Percentiles rank a stretch among this genome's conserved stretches.
phyloP scores from a whole-genome alignment of 2,113 vertebrate species.

The Marmota flaviventris region DNA sequence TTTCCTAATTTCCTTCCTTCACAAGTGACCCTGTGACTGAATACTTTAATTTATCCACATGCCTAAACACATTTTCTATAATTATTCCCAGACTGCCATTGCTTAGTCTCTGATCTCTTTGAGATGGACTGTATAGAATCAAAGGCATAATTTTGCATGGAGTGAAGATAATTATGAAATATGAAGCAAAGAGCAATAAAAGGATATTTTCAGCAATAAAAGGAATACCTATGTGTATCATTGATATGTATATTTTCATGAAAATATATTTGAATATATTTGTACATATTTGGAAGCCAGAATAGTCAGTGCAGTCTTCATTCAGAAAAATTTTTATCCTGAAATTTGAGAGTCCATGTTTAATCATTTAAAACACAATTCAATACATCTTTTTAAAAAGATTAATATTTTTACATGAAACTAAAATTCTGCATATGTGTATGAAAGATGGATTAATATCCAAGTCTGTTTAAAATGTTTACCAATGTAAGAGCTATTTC shows the following conservation, averaged over 20 bases:
- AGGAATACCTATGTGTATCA: neutral
- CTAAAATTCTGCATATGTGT: neutral
- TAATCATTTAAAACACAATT: constrained; percentile 43
- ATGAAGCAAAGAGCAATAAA: constrained; percentile 32
- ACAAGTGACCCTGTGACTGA: constrained; percentile 48
- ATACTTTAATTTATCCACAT: constrained; percentile 52
- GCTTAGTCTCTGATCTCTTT: constrained; percentile 50
- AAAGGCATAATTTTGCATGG: constrained; percentile 36
- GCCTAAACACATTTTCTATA: constrained; percentile 52
- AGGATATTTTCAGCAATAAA: constrained; percentile 26
- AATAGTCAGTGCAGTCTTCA: neutral
- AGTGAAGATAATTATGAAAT: constrained; percentile 55
- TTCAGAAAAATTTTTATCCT: constrained; percentile 33
- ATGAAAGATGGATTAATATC: neutral
- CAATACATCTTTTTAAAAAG: neutral
- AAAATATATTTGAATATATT: too few relatives aligned
- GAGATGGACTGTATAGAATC: constrained; percentile 59
- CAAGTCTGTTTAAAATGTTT: neutral
- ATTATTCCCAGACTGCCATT: constrained; percentile 35
- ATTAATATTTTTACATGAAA: constrained; percentile 23
- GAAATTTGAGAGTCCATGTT: neutral
- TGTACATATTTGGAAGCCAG: neutral
- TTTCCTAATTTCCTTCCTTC: constrained; percentile 65
- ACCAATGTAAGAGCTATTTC: neutral
- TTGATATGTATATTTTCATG: neutral